These are phyloP conservation scores for Luscinia megarhynchos DNA, from an alignment of 2,797 vertebrate genomes.

Conservation along the genomic window DNA sequence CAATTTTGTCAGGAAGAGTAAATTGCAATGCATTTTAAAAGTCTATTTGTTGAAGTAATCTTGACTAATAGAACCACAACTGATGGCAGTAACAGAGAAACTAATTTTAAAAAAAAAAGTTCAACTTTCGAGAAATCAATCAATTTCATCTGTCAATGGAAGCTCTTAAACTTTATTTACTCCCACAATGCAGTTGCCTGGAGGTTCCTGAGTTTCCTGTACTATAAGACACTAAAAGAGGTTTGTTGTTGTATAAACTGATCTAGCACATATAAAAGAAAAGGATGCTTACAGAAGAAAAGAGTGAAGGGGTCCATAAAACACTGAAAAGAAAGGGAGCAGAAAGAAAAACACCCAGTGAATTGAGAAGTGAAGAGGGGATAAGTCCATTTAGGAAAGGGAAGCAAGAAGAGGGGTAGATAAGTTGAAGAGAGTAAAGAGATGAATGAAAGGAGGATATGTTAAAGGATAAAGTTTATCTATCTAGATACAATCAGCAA, in stretches of 20 bases:
- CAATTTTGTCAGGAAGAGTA: background rate
- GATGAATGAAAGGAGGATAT: conserved; percentile 59
- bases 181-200: background rate
- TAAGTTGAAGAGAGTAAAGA: background rate
- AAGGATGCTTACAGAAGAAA: background rate
- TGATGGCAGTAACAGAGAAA: background rate
- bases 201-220: background rate
- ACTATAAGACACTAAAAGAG: background rate
- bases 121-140: background rate
- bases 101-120: background rate
- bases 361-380: background rate
- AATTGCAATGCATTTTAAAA: background rate
- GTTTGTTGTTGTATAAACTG: background rate
- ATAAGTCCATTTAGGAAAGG: background rate
- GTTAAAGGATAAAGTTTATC: conserved; percentile 58
- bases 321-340: background rate
- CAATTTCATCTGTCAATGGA: background rate
- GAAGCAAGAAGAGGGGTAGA: background rate
- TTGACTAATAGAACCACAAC: background rate
- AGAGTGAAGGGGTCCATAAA: background rate
- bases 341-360: background rate
- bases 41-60: background rate
- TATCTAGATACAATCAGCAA: conserved; percentile 35
- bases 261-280: background rate
- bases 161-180: background rate